Percentiles rank a stretch among this genome's conserved stretches.
phyloP scores from a whole-genome alignment of 2,888 invertebrate species.

The Corythucha ciliata region DNA sequence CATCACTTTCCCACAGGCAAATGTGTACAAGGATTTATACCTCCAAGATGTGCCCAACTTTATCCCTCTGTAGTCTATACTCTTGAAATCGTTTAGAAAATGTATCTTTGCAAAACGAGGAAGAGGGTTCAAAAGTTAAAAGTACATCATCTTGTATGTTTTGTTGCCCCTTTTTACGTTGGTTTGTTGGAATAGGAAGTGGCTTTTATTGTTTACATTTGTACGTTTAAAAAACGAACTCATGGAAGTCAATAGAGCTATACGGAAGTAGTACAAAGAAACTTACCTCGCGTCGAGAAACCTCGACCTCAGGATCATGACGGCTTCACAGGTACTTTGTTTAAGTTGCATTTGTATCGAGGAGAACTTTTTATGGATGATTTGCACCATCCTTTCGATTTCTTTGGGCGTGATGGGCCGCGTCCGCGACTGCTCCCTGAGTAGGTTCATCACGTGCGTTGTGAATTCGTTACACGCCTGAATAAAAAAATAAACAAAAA shows the following conservation, averaged over 20 bases:
- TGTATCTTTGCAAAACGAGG: too few relatives aligned
- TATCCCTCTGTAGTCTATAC: too few relatives aligned
- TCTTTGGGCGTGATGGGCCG: conserved; percentile 97
- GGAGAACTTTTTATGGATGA: conserved; percentile 96
- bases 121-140: too few relatives aligned
- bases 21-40: too few relatives aligned
- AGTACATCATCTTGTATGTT: too few relatives aligned
- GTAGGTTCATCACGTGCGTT: conserved; percentile 97
- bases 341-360: conserved; percentile 98
- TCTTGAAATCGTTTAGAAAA: too few relatives aligned
- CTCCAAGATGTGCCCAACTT: too few relatives aligned
- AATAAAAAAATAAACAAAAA: conserved; percentile 24
- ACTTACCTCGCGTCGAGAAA: conserved; percentile 57
- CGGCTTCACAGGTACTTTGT: conserved; percentile 98
- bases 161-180: too few relatives aligned
- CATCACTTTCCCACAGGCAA: too few relatives aligned
- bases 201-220: too few relatives aligned
- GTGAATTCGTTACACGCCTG: conserved; percentile 99
- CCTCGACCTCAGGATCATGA: conserved; percentile 91
- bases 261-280: background rate
- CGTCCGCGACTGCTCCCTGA: conserved; percentile 93
- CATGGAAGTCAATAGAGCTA: conserved; percentile 1
- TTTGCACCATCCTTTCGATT: conserved; percentile 98
- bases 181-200: too few relatives aligned
- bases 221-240: background rate